A percentile compares a stretch with the other conserved stretches of the same genome.
Evolutionary conservation across 2,797 vertebrate genomes (phyloP).

Genomic region (Acanthopagrus latus): DNA sequence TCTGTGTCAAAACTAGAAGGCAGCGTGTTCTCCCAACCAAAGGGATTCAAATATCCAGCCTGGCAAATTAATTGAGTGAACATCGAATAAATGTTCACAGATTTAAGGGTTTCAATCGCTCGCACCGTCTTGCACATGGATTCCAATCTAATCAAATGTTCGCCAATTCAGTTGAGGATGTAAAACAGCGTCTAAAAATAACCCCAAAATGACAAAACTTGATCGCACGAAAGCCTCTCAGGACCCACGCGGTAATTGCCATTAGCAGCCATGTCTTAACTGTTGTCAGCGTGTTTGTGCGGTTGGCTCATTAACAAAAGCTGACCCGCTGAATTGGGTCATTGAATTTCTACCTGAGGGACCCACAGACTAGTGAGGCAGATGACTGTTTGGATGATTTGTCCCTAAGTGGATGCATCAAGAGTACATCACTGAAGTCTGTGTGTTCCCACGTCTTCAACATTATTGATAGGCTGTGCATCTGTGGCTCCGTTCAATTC

Average conservation of each 20-base stretch:
- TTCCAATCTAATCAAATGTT: conserved; percentile 46
- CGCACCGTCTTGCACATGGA: conserved; percentile 38
- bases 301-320: conserved; percentile 79
- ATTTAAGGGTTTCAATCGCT: conserved; percentile 53
- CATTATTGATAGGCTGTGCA: conserved; percentile 70
- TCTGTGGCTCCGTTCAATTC: conserved; percentile 61
- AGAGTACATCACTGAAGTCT: conserved; percentile 68
- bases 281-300: conserved; percentile 62
- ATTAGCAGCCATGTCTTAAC: conserved; percentile 44
- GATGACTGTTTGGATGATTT: conserved; percentile 80
- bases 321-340: conserved; percentile 76
- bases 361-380: conserved; percentile 71
- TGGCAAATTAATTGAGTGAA: conserved; percentile 48
- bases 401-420: conserved; percentile 79
- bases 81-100: conserved; percentile 22
- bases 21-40: conserved; percentile 35
- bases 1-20: conserved; percentile 60
- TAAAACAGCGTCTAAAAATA: conserved; percentile 47
- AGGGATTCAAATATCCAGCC: conserved; percentile 47
- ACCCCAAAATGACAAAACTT: conserved; percentile 30
- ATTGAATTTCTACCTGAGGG: conserved; percentile 70
- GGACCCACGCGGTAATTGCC: conserved; percentile 39
- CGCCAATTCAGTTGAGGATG: conserved; percentile 26
- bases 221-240: conserved; percentile 50
- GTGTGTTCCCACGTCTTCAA: conserved; percentile 54